Base-by-base conservation (phyloP, 2,888 invertebrate genomes). In the Metellina segmentata region DNA sequence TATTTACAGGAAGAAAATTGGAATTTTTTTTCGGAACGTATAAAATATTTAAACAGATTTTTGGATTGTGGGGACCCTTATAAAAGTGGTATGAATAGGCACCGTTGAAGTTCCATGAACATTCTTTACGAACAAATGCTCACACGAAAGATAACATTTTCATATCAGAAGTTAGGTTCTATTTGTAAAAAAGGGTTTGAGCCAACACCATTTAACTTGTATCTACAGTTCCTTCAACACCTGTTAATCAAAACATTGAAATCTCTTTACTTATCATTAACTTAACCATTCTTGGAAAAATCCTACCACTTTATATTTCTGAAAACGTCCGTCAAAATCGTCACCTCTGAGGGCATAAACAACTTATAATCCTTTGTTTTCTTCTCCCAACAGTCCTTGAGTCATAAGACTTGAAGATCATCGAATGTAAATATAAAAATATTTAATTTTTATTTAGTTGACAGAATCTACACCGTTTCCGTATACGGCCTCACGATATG, bases 61-160 rank as follows among this genome's bases (percentile, higher is more conserved):
- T 51, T 77, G 74, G 81, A 81, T 81, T 81, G 9, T 74, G 75
- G 69, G 48, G 75, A 75, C 85, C 20, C 61, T 83, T 85, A 70
- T 34, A 74, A 90, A 86, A 90, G 75, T 34, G 53, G 61, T 72
- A 49, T 48, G 85, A 85, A 78, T 90, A 90, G 90, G 90, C 90
- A 90, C 90, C 90, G 85, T 90, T 74, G 81, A 81, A 90, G 74
- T 81, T 90, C 75, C 75, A 70, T 71, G 19, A 85, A 85, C 74
- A 75, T 85, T 71, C 53, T 85, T 61, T n/a, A 16, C 34, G 49
- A 79, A 87, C 53, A 72, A 52, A 69, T 53, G 61, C 34, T 88
- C 61, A 79, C 81, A 81, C 49, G 52, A 75, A 85, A 75, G 82
- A 85, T 74, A 85, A 85, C 74, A 49, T 69, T 53, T 52, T 75